Base-by-base conservation (phyloP, 2,797 vertebrate species). In the Manis pentadactyla region DNA sequence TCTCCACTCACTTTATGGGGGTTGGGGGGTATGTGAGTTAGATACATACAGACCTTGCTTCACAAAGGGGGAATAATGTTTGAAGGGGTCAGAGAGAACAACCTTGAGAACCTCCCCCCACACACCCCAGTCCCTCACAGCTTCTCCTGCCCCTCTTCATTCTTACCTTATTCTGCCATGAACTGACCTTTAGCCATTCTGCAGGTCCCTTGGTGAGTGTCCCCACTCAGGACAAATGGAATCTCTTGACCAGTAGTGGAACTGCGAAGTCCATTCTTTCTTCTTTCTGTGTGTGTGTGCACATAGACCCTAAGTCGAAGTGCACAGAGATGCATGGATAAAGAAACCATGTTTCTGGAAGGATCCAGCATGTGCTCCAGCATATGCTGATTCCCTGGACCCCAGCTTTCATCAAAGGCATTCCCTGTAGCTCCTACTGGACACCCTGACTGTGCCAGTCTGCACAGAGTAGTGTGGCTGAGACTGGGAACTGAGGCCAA, bases 31-130 rank as follows among this genome's bases (percentile, higher is more conserved):
- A 0, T n/a, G 71, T 14, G 46, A 81, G 69, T 77, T 79, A 93
- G 85, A 81, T 46, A 86, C 59, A 66, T 6, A 42, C 3, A 39
- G 73, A 78, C 27, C 6, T 86, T 82, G 77, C 87, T 90, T 90
- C 93, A 78, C 2, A 2, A 71, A 42, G 17, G 68, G 55, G 57
- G 81, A 71, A 87, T 75, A 91, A 27, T 66, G 39, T 88, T 85
- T 9, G 8, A 84, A 97, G 5, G 46, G 77, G 87, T 83, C 88
- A 96, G 92, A 97, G 85, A 96, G 66, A 93, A 92, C 93, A 97
- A 59, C 31, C 59, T n/a, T 17, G 5, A 64, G 49, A 79, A 12
- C 27, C 31, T 49, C 49, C 42, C 82, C 66, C 49, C 57, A 7
- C 59, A n/a, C 74, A 27, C 17, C 19, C 4, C 3, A 2, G 2